Percentiles rank a stretch among this genome's conserved stretches.
Conservation (phyloP, 2,888 invertebrate species). For the Taphrorychus bicolor region DNA sequence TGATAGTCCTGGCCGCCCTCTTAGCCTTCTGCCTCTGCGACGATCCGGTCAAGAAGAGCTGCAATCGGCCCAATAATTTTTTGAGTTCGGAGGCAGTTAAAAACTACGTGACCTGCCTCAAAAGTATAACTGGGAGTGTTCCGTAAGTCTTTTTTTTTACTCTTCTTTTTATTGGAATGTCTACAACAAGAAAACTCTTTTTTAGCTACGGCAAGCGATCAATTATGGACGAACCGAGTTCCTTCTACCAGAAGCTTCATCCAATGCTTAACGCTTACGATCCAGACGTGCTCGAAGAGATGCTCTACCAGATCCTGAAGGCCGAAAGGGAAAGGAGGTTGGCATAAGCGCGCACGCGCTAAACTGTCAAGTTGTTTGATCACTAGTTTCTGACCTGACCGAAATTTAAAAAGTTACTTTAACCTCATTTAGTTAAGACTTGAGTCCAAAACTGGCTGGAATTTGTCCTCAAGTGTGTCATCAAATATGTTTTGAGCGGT, state of each 20-base stretch:
- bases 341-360: too few species aligned
- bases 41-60: conserved; percentile 33
- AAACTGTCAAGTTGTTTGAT: not conserved
- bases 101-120: conserved; percentile 38
- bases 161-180: too few species aligned
- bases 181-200: too few species aligned
- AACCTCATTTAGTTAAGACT: not conserved
- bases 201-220: conserved; percentile 42
- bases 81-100: conserved; percentile 17
- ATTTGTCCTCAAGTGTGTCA: not conserved
- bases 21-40: conserved; percentile 31
- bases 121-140: conserved; percentile 23
- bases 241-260: conserved; percentile 30
- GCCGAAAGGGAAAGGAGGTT: not conserved
- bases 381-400: too few species aligned
- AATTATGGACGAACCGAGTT: conserved; percentile 16
- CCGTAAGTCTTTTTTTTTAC: conserved; percentile 33
- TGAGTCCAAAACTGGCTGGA: not conserved
- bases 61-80: conserved; percentile 23
- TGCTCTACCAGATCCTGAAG: conserved; percentile 14
- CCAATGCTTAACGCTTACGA: conserved; percentile 25
- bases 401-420: too few species aligned
- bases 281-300: conserved; percentile 9
- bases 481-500: not conserved
- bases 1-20: conserved; percentile 26